Conservation (phyloP, 2,113 vertebrate species). For the Chiloscyllium plagiosum region DNA sequence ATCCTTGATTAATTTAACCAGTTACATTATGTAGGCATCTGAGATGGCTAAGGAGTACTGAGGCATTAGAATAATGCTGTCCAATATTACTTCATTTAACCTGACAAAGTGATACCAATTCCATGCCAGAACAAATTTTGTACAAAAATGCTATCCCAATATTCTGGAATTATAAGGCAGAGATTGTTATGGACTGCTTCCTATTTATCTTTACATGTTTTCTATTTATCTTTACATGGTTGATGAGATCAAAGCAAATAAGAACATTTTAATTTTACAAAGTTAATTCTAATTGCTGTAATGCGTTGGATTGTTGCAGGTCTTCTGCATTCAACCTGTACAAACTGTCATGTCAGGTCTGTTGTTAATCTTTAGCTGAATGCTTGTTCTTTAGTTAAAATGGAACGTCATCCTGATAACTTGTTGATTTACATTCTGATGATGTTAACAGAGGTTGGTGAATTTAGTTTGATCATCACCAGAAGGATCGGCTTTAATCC, state of each 20-base stretch:
- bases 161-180: background rate
- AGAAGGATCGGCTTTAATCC: slow-evolving; percentile 60
- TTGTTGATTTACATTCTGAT: slow-evolving; percentile 52
- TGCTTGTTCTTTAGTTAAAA: background rate
- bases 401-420: background rate
- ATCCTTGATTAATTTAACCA: background rate
- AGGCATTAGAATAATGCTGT: background rate
- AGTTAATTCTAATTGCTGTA: background rate
- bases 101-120: background rate
- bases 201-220: background rate
- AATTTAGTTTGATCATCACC: slow-evolving; percentile 57
- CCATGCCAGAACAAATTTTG: background rate
- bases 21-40: background rate
- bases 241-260: background rate
- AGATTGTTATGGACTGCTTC: too few relatives aligned
- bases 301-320: background rate
- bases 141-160: background rate
- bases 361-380: background rate
- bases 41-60: background rate
- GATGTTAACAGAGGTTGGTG: slow-evolving; percentile 50
- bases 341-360: background rate
- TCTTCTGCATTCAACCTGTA: background rate
- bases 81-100: background rate
- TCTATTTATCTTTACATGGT: background rate
- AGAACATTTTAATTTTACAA: background rate